Conservation (phyloP, 2,888 invertebrate species). For the Cylindroiulus punctatus region DNA sequence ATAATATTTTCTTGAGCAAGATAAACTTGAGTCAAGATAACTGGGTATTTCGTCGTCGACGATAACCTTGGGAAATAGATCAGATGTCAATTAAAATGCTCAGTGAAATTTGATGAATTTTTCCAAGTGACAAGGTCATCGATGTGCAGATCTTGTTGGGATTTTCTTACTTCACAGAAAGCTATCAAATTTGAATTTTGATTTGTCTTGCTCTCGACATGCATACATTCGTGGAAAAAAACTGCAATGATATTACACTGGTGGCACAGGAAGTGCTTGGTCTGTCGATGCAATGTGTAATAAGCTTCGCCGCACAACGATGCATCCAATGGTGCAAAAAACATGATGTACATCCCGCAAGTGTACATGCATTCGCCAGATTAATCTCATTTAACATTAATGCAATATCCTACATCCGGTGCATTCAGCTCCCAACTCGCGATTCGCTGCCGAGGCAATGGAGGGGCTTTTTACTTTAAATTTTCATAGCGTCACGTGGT, state of each 20-base stretch:
- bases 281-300: background rate
- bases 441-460: background rate
- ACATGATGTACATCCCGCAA: constrained; percentile 3
- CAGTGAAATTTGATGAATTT: background rate
- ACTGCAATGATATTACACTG: background rate
- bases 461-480: background rate
- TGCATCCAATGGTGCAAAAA: background rate
- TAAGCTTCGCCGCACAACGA: background rate
- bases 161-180: background rate
- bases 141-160: background rate
- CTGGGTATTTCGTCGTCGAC: no score
- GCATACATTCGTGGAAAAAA: background rate
- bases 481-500: background rate
- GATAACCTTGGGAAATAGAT: no score
- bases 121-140: background rate
- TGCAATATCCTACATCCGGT: constrained; percentile 12
- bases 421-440: background rate
- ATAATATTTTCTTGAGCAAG: no score
- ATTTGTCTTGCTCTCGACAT: background rate
- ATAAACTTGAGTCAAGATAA: no score
- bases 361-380: constrained; percentile 14
- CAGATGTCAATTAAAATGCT: background rate
- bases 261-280: background rate
- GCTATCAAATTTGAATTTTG: background rate
- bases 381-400: background rate